Evolutionary conservation across 2,797 vertebrate genomes (phyloP), one percentile per base, ranked within the genome.

Genomic region (Rhinichthys osculus): DNA sequence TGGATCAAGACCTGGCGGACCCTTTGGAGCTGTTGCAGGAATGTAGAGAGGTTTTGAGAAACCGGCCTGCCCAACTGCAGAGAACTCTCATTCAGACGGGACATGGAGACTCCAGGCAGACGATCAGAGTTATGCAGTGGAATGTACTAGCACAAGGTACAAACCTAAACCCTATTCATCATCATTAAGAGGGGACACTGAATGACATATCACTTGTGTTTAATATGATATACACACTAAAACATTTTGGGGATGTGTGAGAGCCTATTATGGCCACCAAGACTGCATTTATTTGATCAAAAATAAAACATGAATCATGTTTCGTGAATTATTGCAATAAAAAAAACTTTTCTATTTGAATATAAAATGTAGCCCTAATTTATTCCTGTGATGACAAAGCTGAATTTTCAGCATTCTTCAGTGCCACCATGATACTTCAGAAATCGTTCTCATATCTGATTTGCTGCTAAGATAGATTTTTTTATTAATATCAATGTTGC

Each of bases 121-220:
- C 78, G 88, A 1, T 92, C 95, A 94, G 97, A 79, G 93, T 99
- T 90, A 97, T 99, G 97, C 98, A 99, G 88, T 99, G 98, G 98
- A 99, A 99, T 90, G 98, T 99, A 83, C 96, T 99, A 0, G 98
- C 98, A 33, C 98, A 99, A 97, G 98, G 98, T 99, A 95, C 2
- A 47, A 40, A 10, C 3, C 7, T 47, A 66, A 33, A 66, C 30
- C 7, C 16, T 19, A 17, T 7, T 42, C n/a, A 47, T 23, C 11
- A 50, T 54, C 19, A 54, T 69, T 52, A n/a, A 69, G 42, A 69
- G 50, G 13, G 4, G 21, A 42, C 11, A 69, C 27, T 74, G 30
- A 52, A 23, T 30, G 7, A 23, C 62, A 35, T 81, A 10, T 38
- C 14, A 35, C 10, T 52, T 14, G 3, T 78, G 38, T 33, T 78